Evolutionary conservation across 2,113 vertebrate species (phyloP), one percentile per base, ranked within the genome.

Genomic region (Tringa solitaria): DNA sequence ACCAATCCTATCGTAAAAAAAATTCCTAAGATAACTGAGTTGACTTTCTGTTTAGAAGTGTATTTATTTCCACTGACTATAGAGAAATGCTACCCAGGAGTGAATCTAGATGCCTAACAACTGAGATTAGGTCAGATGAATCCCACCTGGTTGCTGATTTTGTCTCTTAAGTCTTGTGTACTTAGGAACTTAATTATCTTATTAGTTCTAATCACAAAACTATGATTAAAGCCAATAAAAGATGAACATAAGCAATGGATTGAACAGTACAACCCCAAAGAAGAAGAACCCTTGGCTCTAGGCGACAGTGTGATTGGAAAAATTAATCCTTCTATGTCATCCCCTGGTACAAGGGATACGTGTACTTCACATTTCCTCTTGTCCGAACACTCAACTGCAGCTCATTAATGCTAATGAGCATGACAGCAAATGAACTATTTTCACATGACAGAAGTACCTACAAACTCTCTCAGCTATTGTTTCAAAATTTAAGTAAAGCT

Each of bases 181-280:
- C 54, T 90, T 85, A 83, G 18, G 70, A 91, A 73, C 59, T 53
- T 51, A 93, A 91, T 96, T 93, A 93, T 59, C 63, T 76, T 85
- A 37, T 84, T 94, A 95, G 19, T 85, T 90, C 63, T 78, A 96
- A 96, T 68, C 70, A 88, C 37, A 87, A 86, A 83, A 56, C 54
- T 68, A 50, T 90, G 83, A 96, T 93, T 95, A 96, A 94, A 93
- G 90, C 19, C 3, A 79, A 81, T 90, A 83, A 91, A 69, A 86
- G 41, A 57, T 70, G 53, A 79, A 70, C 67, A 93, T 46, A 80
- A 91, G 85, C 32, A 75, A 64, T 54, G 5, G 24, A 60, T 64
- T 73, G 48, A 93, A 79, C 43, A 64, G 33, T 46, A 43, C 35
- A 93, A 33, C 23, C 57, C 54, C 51, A 84, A 61, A 82, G n/a